Evolutionary conservation across 2,888 invertebrate species (phyloP), one percentile per base, ranked within the genome.

Genomic region (Girardia tigrina): DNA sequence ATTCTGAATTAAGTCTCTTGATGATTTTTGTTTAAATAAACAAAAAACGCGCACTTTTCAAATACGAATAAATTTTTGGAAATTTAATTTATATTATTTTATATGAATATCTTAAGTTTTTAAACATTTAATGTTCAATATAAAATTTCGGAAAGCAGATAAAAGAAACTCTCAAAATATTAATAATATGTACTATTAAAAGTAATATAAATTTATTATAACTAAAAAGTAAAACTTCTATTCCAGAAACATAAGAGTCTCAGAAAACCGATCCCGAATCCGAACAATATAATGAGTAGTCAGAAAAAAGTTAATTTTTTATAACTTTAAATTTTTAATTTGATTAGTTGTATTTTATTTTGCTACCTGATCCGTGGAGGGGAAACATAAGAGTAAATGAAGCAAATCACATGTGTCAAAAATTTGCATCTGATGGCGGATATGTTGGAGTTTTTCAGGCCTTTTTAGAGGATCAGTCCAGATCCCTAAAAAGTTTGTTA

Each of bases 341-440:
- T 36, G 36, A 36, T 36, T 4, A 56, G 56, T n/a, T 56, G 4
- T 56, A 56, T 23, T 56, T 56, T n/a, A 56, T 56, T 56, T 56
- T 56, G n/a, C n/a, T 56, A 4, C 56, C 56, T 2, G 56, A 56
- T 20, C 56, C 56, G 4, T 56, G 56, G 56, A 56, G 56, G 23
- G 56, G 56, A 56, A 56, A 56, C n/a, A 56, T 56, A 4, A 4
- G 56, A 56, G 56, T 56, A n/a, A 2, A 4, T 56, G 56, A 56
- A 56, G 56, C 56, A n/a, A 56, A 56, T 56, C 56, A 56, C 23
- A 12, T 56, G 56, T 56, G 56, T n/a, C 56, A 56, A 16, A 56
- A 56, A n/a, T 56, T 8, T n/a, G 56, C 56, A 56, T n/a, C 56
- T 56, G 56, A 56, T 56, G 23, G 23, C 23, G 23, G n/a, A 20